Evolutionary conservation across 2,888 invertebrate genomes (phyloP).

Genomic region (Chesias legatella): DNA sequence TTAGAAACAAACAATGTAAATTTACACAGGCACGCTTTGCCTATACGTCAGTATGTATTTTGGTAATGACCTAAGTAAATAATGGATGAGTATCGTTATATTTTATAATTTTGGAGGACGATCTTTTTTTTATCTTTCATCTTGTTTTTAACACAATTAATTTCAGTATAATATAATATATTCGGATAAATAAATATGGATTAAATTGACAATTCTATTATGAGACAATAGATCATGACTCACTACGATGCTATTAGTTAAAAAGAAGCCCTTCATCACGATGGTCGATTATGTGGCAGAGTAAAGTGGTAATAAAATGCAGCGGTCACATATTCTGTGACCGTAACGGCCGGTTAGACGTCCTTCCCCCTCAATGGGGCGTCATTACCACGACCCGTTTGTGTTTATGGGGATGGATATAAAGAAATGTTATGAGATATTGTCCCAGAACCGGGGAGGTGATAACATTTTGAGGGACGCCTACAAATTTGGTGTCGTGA

Average conservation of each 20-base stretch:
- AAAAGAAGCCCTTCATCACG: slow-evolving; percentile 73
- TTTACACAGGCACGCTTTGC: too few relatives aligned
- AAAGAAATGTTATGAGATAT: slow-evolving; percentile 79
- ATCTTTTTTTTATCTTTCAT: too few relatives aligned
- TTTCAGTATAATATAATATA: too few relatives aligned
- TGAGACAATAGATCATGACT: slow-evolving; percentile 26
- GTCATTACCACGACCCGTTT: slow-evolving; percentile 76
- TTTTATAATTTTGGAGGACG: too few relatives aligned
- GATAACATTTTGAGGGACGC: slow-evolving; percentile 63
- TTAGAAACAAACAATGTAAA: too few relatives aligned
- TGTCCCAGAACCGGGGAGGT: slow-evolving; percentile 69
- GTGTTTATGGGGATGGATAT: slow-evolving; percentile 76
- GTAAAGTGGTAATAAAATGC: slow-evolving; percentile 80
- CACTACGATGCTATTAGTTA: slow-evolving; percentile 63
- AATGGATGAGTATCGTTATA: too few relatives aligned
- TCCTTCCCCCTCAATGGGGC: slow-evolving; percentile 65
- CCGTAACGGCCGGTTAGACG: slow-evolving; percentile 74
- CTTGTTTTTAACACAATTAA: too few relatives aligned
- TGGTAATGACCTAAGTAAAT: too few relatives aligned
- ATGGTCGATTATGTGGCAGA: slow-evolving; percentile 78
- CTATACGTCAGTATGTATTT: too few relatives aligned
- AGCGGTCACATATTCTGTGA: slow-evolving; percentile 78
- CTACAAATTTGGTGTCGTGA: slow-evolving; percentile 59
- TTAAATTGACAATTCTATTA: slow-evolving; percentile 25
- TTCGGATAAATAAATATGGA: slow-evolving; percentile 11